Conservation (phyloP, 2,888 invertebrate genomes). For the Himalopsyche tibetana region DNA sequence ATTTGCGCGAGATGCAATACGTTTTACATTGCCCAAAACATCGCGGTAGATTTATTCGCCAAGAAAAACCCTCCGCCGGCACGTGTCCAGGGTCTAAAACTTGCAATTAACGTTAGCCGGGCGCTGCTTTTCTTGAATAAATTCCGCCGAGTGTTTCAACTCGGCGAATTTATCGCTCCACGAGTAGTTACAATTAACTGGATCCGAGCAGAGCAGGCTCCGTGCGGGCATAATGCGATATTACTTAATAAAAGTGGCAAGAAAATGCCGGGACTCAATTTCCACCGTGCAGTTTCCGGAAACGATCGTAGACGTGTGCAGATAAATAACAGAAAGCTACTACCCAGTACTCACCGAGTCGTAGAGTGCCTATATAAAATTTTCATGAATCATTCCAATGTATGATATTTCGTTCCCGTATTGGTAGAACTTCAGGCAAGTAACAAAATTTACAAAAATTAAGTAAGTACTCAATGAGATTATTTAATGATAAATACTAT, state of each 20-base stretch:
- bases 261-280: slow-evolving; percentile 31
- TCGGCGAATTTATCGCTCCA: not conserved
- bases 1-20: slow-evolving; percentile 17
- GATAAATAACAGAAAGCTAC: too few relatives aligned
- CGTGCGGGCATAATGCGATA: slow-evolving; percentile 46
- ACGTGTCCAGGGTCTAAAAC: slow-evolving; percentile 52
- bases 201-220: not conserved
- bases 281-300: not conserved
- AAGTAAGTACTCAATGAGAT: too few relatives aligned
- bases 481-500: too few relatives aligned
- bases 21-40: slow-evolving; percentile 20
- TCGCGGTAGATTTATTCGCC: slow-evolving; percentile 25
- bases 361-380: too few relatives aligned
- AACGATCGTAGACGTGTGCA: too few relatives aligned
- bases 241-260: slow-evolving; percentile 45
- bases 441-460: too few relatives aligned
- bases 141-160: slow-evolving; percentile 42
- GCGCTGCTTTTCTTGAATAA: slow-evolving; percentile 52
- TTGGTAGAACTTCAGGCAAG: too few relatives aligned
- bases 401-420: too few relatives aligned
- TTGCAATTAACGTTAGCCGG: slow-evolving; percentile 54
- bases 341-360: too few relatives aligned
- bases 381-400: too few relatives aligned
- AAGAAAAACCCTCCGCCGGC: slow-evolving; percentile 34
- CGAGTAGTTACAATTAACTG: slow-evolving; percentile 47